Evolutionary conservation across 2,113 vertebrate species (phyloP), one percentile per base, ranked within the genome.

Genomic region (Egretta garzetta): DNA sequence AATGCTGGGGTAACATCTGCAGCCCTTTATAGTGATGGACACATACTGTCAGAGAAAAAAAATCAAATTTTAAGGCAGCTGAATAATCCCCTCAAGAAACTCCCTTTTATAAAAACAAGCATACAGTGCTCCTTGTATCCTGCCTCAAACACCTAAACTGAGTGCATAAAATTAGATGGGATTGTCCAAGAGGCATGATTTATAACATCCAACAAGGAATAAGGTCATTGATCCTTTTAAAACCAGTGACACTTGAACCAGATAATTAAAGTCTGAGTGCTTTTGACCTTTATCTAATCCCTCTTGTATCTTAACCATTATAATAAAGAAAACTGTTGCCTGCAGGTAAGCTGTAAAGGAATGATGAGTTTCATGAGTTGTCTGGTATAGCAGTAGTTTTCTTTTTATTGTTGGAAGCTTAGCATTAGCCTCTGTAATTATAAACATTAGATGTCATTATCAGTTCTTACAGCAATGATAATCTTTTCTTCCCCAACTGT

Each of bases 201-300:
- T 24, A 43, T 45, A 59, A 41, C n/a, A 56, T 47, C 35, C 26
- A 87, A 80, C n/a, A 80, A 64, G 28, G 49, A 77, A 84, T 73
- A 89, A 93, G 59, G 76, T 68, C 43, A 56, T n/a, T 59, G 37
- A 72, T 91, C 43, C 67, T 86, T 79, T 91, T 77, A 87, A 84
- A 91, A 83, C 16, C 33, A 52, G 28, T 74, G 70, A 77, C 59
- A 85, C 84, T 92, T 92, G 59, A 95, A 68, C 23, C 41, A 74
- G 39, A 74, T 49, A 95, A 81, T 87, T 90, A 90, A 77, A 90
- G 81, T 84, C 49, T 43, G 41, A 85, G 81, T 87, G 77, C 2
- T 85, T 77, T 87, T 84, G 77, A 95, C 85, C 81, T 90, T 87
- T 87, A 56, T 56, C 20, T 95, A 90, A 84, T 90, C 64, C 77